Evolutionary conservation across 2,888 invertebrate species (phyloP).

Genomic region (Yponomeuta cagnagella): DNA sequence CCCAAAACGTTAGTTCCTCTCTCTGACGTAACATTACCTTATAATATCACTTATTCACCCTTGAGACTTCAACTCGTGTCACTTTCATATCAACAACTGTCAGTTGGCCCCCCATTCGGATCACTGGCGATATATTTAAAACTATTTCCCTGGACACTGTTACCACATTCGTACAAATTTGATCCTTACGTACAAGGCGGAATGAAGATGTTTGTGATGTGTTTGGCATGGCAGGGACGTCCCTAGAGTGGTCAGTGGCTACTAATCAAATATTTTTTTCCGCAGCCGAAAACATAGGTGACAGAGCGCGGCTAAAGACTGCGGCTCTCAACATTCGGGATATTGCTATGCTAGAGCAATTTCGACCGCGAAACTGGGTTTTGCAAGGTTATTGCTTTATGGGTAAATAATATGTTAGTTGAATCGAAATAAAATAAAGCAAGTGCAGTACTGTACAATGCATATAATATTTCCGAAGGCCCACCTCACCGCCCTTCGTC

Average conservation of each 20-base stretch:
- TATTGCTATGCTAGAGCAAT: neutral
- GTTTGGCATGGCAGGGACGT: conserved; percentile 2
- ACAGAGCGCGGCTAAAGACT: conserved; percentile 49
- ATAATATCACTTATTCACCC: conserved; percentile 16
- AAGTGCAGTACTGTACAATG: neutral
- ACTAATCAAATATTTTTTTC: conserved; percentile 71
- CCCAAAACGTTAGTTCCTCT: neutral
- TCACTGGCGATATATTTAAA: conserved; percentile 55
- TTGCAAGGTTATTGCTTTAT: neutral
- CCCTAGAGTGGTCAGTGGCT: conserved; percentile 40
- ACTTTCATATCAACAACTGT: conserved; percentile 15
- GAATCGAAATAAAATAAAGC: neutral
- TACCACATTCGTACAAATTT: neutral
- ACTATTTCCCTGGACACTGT: conserved; percentile 44
- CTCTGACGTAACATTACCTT: neutral
- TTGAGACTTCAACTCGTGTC: conserved; percentile 12
- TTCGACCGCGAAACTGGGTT: neutral
- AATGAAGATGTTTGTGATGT: conserved; percentile 4
- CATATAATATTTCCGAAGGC: too few relatives aligned
- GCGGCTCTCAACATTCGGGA: conserved; percentile 38
- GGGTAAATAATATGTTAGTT: neutral
- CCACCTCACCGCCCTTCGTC: too few relatives aligned
- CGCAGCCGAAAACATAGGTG: conserved; percentile 46
- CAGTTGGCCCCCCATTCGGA: conserved; percentile 20
- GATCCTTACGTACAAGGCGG: neutral